Conservation (phyloP, 2,888 invertebrate species). For the Dynastes grantii region DNA sequence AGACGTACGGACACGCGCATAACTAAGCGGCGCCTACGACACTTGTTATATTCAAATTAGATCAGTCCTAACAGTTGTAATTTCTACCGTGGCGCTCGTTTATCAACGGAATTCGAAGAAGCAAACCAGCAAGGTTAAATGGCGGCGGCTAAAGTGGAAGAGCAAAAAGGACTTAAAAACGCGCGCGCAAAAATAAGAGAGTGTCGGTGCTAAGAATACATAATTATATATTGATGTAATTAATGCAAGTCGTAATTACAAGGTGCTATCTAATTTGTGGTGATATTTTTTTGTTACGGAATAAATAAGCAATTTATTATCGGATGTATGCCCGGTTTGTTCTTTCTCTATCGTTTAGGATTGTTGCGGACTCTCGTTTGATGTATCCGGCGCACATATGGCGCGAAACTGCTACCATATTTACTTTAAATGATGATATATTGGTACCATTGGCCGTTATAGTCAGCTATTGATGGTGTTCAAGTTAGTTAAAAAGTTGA, state of each 20-base stretch:
- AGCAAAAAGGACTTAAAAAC: constrained; percentile 31
- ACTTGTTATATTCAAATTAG: constrained; percentile 67
- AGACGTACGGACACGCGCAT: constrained; percentile 64
- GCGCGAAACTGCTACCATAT: constrained; percentile 22
- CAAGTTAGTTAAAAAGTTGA: no score
- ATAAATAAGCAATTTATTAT: constrained; percentile 42
- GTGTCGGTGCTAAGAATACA: constrained; percentile 27
- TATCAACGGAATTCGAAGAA: constrained; percentile 48
- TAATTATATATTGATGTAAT: constrained; percentile 50
- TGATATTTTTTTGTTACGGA: constrained; percentile 41
- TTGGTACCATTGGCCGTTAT: background rate
- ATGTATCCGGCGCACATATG: constrained; percentile 5
- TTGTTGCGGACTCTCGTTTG: constrained; percentile 5
- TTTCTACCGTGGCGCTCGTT: constrained; percentile 60
- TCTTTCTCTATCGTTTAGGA: constrained; percentile 28
- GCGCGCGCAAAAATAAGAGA: constrained; percentile 25
- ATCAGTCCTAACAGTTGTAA: constrained; percentile 63
- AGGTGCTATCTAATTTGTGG: constrained; percentile 48
- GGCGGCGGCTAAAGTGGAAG: constrained; percentile 14
- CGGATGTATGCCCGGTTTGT: constrained; percentile 14
- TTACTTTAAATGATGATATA: constrained; percentile 22
- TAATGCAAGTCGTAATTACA: constrained; percentile 50
- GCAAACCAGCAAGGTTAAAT: constrained; percentile 4
- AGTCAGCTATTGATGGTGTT: background rate
- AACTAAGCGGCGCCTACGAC: constrained; percentile 66